Percentiles rank a stretch among this genome's conserved stretches.
phyloP scores from a whole-genome alignment of 2,113 vertebrate species.

The Eidolon helvum region DNA sequence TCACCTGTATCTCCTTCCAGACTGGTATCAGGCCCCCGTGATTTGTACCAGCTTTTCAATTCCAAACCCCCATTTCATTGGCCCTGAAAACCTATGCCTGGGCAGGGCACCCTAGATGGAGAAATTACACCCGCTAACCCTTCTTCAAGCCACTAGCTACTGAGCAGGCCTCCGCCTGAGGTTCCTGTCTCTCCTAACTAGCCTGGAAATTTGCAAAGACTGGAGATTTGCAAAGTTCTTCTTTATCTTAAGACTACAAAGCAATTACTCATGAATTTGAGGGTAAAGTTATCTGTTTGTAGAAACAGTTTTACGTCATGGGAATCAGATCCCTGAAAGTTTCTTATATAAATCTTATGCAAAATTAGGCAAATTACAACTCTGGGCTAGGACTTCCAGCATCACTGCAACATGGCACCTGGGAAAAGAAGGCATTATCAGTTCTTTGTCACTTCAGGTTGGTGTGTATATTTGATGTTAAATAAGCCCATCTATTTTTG shows the following conservation, averaged over 20 bases:
- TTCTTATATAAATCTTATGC: conserved; percentile 38
- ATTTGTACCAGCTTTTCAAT: not conserved
- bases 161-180: not conserved
- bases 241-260: not conserved
- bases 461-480: not conserved
- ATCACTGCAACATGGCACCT: not conserved
- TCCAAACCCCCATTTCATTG: not conserved
- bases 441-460: not conserved
- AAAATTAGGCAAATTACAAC: conserved; percentile 1
- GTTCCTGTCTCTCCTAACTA: not conserved
- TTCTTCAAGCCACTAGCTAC: not conserved
- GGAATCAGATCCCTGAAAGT: not conserved
- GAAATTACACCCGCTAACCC: not conserved
- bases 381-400: not conserved
- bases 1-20: not conserved
- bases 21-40: not conserved
- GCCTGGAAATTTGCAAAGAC: not conserved
- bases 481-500: not conserved
- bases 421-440: not conserved
- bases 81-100: not conserved
- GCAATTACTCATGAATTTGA: not conserved
- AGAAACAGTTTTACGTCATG: conserved; percentile 33
- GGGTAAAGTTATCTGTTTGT: not conserved
- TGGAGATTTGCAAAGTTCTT: not conserved
- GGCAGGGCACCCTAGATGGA: not conserved